Percentiles rank a stretch among this genome's conserved stretches.
phyloP scores from a whole-genome alignment of 1,140 invertebrate species.

The Halictus rubicundus region DNA sequence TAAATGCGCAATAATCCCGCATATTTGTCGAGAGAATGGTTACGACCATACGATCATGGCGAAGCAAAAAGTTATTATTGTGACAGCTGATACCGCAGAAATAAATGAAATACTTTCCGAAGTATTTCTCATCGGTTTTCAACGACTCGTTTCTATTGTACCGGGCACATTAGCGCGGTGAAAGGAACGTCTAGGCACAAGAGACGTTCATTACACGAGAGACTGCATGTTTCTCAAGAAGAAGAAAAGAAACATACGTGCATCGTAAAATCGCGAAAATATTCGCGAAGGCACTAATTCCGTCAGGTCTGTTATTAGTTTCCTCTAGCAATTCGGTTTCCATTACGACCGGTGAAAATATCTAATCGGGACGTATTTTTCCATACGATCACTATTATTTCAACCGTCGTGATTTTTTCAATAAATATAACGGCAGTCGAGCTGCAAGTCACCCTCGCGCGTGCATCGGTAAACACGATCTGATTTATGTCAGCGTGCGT shows the following conservation, averaged over 20 bases:
- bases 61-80: background rate
- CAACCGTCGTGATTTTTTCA: background rate
- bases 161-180: background rate
- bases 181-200: background rate
- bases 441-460: background rate
- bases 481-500: constrained; percentile 21
- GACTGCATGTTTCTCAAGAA: background rate
- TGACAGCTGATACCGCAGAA: background rate
- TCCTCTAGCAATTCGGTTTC: background rate
- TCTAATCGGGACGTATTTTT: constrained; percentile 4
- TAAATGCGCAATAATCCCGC: background rate
- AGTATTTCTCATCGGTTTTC: background rate
- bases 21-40: background rate
- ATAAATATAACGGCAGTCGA: background rate
- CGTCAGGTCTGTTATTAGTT: background rate
- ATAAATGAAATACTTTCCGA: background rate
- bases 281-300: background rate
- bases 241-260: background rate
- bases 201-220: background rate
- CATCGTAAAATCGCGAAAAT: background rate
- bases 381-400: background rate
- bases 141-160: background rate
- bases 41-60: background rate
- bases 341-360: background rate
- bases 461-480: background rate